Base-by-base conservation (phyloP, 2,888 invertebrate species). In the Eulithis testata region DNA sequence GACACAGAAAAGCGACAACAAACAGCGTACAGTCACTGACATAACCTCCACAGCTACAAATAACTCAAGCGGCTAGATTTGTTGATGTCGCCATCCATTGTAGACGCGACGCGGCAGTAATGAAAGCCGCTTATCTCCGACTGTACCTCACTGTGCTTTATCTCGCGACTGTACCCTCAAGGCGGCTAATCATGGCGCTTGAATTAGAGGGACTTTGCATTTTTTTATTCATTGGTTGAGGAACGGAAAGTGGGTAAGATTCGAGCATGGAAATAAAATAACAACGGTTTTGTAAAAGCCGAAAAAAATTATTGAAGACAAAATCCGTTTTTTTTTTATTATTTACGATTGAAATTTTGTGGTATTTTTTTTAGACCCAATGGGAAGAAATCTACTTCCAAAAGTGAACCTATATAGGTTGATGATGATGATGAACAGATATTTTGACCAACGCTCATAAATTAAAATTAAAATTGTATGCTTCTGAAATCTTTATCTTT, bases 111-210 rank as follows among this genome's bases (percentile, higher is more conserved):
- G 79, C 82, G 79, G 77, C 84, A 79, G 84, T 89, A 88, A 88
- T 86, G 88, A 88, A 88, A 85, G 82, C 83, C 83, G 81, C 83
- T 88, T 89, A 89, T 89, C 89, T 85, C 71, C 72, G 81, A 81
- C 85, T 82, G 82, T 85, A 82, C 83, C 78, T 83, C 82, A 80
- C 77, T 77, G 77, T 77, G 76, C 80, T 78, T 80, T 82, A 82
- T 83, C 81, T 82, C 76, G 75, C 76, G 74, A 80, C 74, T 77
- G 78, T 78, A 74, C 76, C 74, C 76, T 79, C 75, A 78, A 81
- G 76, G 73, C 75, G 76, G 81, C 80, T 82, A 82, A 82, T 82
- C 82, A 72, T 56, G 70, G 65, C 71, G 65, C 71, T 73, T 73
- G 66, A 73, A 69, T 72, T 72, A 68, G 70, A 66, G 67, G 50